These are phyloP conservation scores for Scalopus aquaticus DNA, from an alignment of 2,113 vertebrate genomes.

Conservation along the genomic window DNA sequence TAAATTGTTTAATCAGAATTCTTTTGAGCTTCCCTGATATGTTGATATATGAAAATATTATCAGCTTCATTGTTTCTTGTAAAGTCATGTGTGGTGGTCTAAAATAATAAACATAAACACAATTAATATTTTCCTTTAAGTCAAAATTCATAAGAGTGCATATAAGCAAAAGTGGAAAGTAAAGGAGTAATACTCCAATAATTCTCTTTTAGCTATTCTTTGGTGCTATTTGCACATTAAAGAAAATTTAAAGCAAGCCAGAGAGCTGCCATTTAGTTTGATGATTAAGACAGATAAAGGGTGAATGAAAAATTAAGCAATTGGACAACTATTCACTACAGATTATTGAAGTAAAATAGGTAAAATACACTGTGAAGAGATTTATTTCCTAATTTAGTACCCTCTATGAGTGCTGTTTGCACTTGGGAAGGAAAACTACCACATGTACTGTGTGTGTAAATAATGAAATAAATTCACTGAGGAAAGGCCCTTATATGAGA, in stretches of 20 bases:
- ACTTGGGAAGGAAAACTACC: not conserved
- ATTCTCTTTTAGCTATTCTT: not conserved
- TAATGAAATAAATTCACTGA: constrained; percentile 7
- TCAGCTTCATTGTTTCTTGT: not conserved
- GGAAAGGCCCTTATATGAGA: not conserved
- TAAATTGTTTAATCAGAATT: not conserved
- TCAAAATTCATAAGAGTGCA: not conserved
- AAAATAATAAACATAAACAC: not conserved
- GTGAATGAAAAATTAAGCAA: not conserved
- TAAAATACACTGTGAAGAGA: not conserved
- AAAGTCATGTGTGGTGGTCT: not conserved
- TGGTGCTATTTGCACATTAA: not conserved
- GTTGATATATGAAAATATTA: not conserved
- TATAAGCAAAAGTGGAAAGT: not conserved
- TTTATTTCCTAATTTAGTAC: not conserved
- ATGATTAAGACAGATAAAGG: not conserved
- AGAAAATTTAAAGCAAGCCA: not conserved
- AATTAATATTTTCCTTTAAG: not conserved
- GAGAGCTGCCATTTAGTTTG: not conserved
- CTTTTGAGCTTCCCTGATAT: not conserved
- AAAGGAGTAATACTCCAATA: not conserved
- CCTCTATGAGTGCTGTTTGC: not conserved
- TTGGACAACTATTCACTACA: not conserved
- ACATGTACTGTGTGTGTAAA: not conserved
- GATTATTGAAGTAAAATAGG: not conserved